Percentiles rank a stretch among this genome's conserved stretches.
These are phyloP conservation scores for Anoplius nigerrimus DNA, from an alignment of 2,888 invertebrate genomes.

Conservation along the genomic window DNA sequence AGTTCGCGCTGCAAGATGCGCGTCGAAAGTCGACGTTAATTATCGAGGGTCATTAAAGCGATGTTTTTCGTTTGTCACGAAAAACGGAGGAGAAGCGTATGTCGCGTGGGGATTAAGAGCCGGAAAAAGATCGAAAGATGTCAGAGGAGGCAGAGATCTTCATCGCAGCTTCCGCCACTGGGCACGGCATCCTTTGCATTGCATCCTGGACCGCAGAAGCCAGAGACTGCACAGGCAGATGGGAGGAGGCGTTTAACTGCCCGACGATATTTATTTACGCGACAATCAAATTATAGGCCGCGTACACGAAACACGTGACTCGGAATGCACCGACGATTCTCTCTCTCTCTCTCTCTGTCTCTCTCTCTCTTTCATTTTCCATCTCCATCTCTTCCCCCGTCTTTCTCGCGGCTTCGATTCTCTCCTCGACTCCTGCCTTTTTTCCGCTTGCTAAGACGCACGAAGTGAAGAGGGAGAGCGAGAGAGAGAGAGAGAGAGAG, in stretches of 20 bases:
- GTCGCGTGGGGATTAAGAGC: background rate
- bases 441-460: conserved; percentile 30
- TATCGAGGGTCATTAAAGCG: too few relatives aligned
- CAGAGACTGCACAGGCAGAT: conserved; percentile 17
- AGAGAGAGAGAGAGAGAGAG: too few relatives aligned
- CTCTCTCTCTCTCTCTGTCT: conserved; percentile 27
- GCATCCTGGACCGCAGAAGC: background rate
- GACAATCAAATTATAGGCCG: conserved; percentile 46
- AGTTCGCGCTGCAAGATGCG: too few relatives aligned
- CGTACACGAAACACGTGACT: conserved; percentile 31
- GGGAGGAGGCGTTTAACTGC: conserved; percentile 16
- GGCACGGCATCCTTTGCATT: background rate
- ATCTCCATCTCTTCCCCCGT: conserved; percentile 18
- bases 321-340: conserved; percentile 39
- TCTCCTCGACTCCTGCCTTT: too few relatives aligned
- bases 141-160: background rate
- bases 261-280: conserved; percentile 37
- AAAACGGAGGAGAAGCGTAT: background rate
- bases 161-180: too few relatives aligned
- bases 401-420: too few relatives aligned
- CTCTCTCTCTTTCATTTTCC: conserved; percentile 5
- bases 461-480: too few relatives aligned
- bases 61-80: too few relatives aligned
- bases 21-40: too few relatives aligned
- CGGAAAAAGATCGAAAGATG: background rate